Base-by-base conservation (phyloP, 2,888 invertebrate species). In the Anoplius nigerrimus region DNA sequence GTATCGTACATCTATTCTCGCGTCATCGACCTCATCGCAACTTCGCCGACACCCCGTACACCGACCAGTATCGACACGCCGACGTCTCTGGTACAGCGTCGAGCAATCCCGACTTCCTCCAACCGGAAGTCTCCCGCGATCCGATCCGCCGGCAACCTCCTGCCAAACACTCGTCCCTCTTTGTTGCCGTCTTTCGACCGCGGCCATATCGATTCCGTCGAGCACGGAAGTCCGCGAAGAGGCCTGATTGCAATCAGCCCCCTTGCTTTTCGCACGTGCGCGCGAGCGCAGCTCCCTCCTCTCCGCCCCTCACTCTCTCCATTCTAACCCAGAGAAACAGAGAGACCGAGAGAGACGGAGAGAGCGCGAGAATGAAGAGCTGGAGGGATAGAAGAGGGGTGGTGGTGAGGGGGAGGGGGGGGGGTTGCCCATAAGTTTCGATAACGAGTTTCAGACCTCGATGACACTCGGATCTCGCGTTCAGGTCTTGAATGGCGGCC, bases 161-260 rank as follows among this genome's bases (percentile, higher is more conserved):
- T 52, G 2, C 52, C 22, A 20, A 34, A 22, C 22, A 22, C 5
- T 34, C 34, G 34, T 34, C 8, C 4, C 21, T 21, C 52, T 18
- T 15, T 22, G 16, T 22, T 21, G 16, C 21, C 22, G 21, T 52
- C 52, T 52, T 53, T 34, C 62, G 66, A 24, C 48, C 48, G 58
- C 34, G 34, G 34, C 34, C 1, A 34, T 34, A 34, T 34, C 55
- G 65, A 72, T 66, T 71, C 75, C 72, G 73, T 69, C 66, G 71
- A 79, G 78, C 62, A 77, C 81, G 85, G 83, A 84, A 85, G 79
- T 83, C 77, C 72, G 72, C 73, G 76, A 79, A 82, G 79, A 80
- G 81, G 76, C 75, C 76, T 86, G 86, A 86, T 86, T 87, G 84
- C 85, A 87, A 87, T 87, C 86, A 85, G 79, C 69, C 71, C n/a